These are phyloP conservation scores for Holocentrus rufus DNA, from an alignment of 2,797 vertebrate genomes.

Conservation along the genomic window DNA sequence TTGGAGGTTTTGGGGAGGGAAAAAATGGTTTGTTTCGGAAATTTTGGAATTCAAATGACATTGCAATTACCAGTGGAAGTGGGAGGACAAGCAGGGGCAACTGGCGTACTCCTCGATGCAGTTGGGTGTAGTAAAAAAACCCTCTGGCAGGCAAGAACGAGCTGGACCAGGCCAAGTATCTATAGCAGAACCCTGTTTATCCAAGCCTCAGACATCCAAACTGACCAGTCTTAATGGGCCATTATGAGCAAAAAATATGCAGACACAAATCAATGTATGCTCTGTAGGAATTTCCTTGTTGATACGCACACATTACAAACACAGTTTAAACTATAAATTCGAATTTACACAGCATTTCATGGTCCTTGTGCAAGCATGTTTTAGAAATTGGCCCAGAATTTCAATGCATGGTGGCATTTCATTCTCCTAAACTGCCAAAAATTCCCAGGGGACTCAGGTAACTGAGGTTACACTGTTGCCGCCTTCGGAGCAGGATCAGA, in stretches of 20 bases:
- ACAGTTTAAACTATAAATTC: neutral
- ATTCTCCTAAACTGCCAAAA: constrained; percentile 14
- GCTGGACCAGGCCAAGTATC: constrained; percentile 31
- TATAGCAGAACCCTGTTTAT: constrained; percentile 41
- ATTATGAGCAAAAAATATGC: constrained; percentile 23
- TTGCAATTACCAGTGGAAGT: constrained; percentile 55
- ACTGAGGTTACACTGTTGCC: constrained; percentile 12
- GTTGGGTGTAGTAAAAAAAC: constrained; percentile 48
- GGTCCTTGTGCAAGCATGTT: neutral
- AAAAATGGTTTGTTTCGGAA: constrained; percentile 50
- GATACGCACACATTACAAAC: neutral
- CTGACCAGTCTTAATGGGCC: constrained; percentile 26
- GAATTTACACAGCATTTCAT: neutral
- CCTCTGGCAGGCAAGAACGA: constrained; percentile 45
- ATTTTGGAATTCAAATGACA: constrained; percentile 56
- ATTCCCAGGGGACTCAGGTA: constrained; percentile 31
- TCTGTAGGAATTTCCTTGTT: neutral
- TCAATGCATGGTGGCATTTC: constrained; percentile 9
- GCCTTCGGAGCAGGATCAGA: constrained; percentile 35
- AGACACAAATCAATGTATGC: constrained; percentile 4
- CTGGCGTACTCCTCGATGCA: constrained; percentile 33
- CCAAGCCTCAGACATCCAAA: constrained; percentile 42
- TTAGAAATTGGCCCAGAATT: too few relatives aligned
- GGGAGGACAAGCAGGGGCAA: constrained; percentile 38
- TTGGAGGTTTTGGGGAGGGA: constrained; percentile 40